phyloP scores from a whole-genome alignment of 2,888 invertebrate species.

The Pristionchus entomophagus region DNA sequence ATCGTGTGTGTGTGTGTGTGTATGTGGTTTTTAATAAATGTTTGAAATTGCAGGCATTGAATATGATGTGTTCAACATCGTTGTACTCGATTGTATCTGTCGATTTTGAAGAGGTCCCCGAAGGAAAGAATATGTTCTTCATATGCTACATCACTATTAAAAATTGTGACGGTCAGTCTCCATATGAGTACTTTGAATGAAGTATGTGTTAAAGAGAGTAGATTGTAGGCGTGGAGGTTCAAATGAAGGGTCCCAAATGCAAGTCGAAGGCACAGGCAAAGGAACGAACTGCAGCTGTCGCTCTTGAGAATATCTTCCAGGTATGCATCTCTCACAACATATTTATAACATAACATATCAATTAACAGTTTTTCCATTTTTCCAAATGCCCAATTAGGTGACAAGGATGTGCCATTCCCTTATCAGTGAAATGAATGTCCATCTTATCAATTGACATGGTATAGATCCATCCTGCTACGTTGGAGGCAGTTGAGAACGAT shows the following conservation, averaged over 20 bases:
- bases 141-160: neutral
- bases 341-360: too few relatives aligned
- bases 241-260: conserved; percentile 24
- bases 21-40: too few relatives aligned
- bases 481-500: neutral
- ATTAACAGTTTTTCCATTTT: neutral
- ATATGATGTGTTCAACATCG: conserved; percentile 6
- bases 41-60: neutral
- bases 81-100: conserved; percentile 2
- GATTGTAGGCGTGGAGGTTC: neutral
- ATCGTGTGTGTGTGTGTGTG: too few relatives aligned
- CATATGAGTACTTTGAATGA: neutral
- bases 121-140: neutral
- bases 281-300: conserved; percentile 11
- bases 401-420: too few relatives aligned
- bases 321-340: neutral
- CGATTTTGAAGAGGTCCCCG: neutral
- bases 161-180: neutral
- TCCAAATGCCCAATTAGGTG: neutral
- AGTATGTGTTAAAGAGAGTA: neutral
- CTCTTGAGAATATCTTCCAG: conserved; percentile 11
- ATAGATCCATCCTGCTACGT: conserved; percentile 25
- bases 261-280: conserved; percentile 19
- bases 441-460: too few relatives aligned
- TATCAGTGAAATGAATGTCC: neutral